Base-by-base conservation (phyloP, 2,888 invertebrate genomes). In the Euplexia lucipara region DNA sequence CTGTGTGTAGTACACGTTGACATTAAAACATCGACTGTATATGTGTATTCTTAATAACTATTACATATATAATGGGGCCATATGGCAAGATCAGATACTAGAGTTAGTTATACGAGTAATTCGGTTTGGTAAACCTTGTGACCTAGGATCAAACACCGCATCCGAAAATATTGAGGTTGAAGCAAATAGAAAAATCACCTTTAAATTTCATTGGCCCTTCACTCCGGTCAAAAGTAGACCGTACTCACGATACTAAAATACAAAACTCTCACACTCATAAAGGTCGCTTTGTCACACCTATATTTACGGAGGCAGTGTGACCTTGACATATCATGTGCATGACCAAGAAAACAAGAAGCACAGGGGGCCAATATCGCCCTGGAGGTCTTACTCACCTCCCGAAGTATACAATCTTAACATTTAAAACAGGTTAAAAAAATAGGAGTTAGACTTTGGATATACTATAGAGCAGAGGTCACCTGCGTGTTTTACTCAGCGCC, bases 351-450 rank as follows among this genome's bases (percentile, higher is more conserved):
- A 94, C 92, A 94, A 93, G 93, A 93, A 94, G 95, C 95, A 91
- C 88, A 93, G 92, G 92, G 90, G 91, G 91, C 91, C 75, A 80
- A 88, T 82, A 84, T 77, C 78, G 92, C 92, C 94, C 90, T 83
- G 84, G 88, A 90, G 90, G 88, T 81, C 66, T 81, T 82, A 86
- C 77, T 75, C 34, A 81, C 88, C 89, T 90, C 87, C 82, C 73
- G 88, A 92, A 92, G 87, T 92, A 92, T 94, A 93, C 86, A 91
- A 90, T 86, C 94, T 94, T 95, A 95, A 93, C 89, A 90, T 92
- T 92, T 91, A 94, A 94, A 95, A 95, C 89, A 94, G 95, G 92
- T 90, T 95, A 95, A 95, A 95, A 95, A 95, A 95, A 95, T 94
- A 95, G 95, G 94, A 94, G 90, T 92, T 93, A 93, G 93, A 94